Evolutionary conservation across 2,888 invertebrate genomes (phyloP), one percentile per base, ranked within the genome.

Genomic region (Athrips mouffetella): DNA sequence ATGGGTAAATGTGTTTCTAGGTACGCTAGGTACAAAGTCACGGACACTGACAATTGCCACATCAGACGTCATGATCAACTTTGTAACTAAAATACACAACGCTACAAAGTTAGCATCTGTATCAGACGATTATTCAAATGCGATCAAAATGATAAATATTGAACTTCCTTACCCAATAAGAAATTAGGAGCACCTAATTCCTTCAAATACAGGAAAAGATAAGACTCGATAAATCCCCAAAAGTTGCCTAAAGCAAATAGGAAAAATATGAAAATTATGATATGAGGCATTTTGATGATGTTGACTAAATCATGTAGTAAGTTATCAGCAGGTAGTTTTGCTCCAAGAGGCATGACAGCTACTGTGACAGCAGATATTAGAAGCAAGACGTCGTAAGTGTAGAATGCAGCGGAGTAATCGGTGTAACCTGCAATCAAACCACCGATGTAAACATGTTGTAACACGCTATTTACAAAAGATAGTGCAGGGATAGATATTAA

Each of bases 191-290:
- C 95, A 13, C 95, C 93, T 54, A 96, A 87, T 76, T 96, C 95
- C 77, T 93, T 94, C 55, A 96, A 89, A 76, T 95, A 96, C 68
- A 96, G 90, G 76, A 96, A 97, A 25, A 97, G 84, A 73, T 95
- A 97, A 45, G 94, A 95, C 76, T 97, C 96, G 48, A 96, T 94
- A 76, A 96, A 96, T 23, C 96, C 96, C 93, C 95, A 96, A 73
- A 95, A 92, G 67, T 95, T 94, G 51, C 97, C 97, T 61, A 96
- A 89, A 21, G 93, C 90, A 68, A 95, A 94, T 35, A 96, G 87
- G 74, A 96, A 94, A 63, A 94, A 85, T 67, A 97, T 93, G 67
- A 97, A 96, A 35, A 94, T 89, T 27, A 94, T 91, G 37, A 96
- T 93, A 63, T 94, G 93, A 0, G 94, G 93, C 90, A 95, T 92